These are phyloP conservation scores for Odontophorus gujanensis DNA, from an alignment of 2,113 vertebrate species.

Conservation along the genomic window DNA sequence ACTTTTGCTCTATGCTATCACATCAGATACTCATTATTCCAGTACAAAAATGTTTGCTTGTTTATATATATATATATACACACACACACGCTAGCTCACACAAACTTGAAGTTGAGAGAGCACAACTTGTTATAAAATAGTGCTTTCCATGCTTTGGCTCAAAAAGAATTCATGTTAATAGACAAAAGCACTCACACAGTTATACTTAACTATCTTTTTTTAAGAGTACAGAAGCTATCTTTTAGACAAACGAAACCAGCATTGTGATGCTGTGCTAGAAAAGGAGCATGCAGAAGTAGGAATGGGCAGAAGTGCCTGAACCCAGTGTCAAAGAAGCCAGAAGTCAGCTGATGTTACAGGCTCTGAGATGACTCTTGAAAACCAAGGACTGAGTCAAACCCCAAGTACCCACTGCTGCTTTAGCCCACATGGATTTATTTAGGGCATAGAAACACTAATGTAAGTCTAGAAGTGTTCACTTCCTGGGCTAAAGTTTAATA, in stretches of 20 bases:
- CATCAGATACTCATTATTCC: slow-evolving; percentile 35
- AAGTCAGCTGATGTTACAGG: not conserved
- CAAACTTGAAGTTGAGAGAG: not conserved
- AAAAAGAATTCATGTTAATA: slow-evolving; percentile 2
- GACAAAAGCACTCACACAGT: not conserved
- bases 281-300: not conserved
- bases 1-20: slow-evolving; percentile 49
- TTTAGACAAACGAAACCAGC: not conserved
- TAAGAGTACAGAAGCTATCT: not conserved
- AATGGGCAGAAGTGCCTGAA: not conserved
- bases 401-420: not conserved
- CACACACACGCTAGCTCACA: not conserved
- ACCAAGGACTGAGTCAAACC: not conserved
- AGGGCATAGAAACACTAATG: not conserved
- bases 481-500: slow-evolving; percentile 27
- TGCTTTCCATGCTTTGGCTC: not conserved
- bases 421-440: not conserved
- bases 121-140: not conserved
- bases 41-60: slow-evolving; percentile 6
- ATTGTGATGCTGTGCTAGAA: not conserved
- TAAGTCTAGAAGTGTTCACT: not conserved
- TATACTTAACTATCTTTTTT: not conserved
- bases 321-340: rapidly evolving
- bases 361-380: not conserved
- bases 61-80: not conserved